Percentiles rank a stretch among this genome's conserved stretches.
phyloP scores from a whole-genome alignment of 2,113 vertebrate genomes.

The Actenoides hombroni region DNA sequence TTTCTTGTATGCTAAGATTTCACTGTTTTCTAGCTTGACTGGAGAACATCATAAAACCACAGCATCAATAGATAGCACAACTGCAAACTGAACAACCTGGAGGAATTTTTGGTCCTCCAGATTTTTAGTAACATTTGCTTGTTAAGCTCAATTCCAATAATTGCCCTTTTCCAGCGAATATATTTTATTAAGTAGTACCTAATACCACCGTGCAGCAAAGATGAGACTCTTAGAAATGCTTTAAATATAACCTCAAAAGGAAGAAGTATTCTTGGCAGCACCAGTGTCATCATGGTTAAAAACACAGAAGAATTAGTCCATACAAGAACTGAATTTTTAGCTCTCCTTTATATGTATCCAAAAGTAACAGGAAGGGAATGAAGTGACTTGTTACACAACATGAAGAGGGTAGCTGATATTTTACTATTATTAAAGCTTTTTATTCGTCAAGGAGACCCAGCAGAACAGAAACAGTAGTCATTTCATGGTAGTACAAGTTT shows the following conservation, averaged over 20 bases:
- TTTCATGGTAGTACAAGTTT: not conserved
- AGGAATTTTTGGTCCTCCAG: not conserved
- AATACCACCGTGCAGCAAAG: not conserved
- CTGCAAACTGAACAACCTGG: not conserved
- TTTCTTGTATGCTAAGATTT: not conserved
- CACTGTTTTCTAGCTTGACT: not conserved
- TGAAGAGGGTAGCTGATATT: not conserved
- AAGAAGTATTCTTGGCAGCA: not conserved
- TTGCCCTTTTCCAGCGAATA: not conserved
- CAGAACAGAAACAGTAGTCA: not conserved
- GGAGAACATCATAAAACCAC: not conserved
- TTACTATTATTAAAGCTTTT: not conserved
- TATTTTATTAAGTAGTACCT: not conserved
- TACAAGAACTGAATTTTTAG: not conserved
- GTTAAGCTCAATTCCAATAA: not conserved
- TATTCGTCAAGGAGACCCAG: not conserved
- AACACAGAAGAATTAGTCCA: not conserved
- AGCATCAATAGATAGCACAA: not conserved
- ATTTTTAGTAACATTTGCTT: not conserved
- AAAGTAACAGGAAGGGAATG: not conserved
- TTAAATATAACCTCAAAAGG: not conserved
- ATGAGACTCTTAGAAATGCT: not conserved
- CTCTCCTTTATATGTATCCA: not conserved
- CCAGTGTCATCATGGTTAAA: not conserved
- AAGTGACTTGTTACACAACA: not conserved